Base-by-base conservation (phyloP, 2,888 invertebrate species). In the Nomada fabriciana region DNA sequence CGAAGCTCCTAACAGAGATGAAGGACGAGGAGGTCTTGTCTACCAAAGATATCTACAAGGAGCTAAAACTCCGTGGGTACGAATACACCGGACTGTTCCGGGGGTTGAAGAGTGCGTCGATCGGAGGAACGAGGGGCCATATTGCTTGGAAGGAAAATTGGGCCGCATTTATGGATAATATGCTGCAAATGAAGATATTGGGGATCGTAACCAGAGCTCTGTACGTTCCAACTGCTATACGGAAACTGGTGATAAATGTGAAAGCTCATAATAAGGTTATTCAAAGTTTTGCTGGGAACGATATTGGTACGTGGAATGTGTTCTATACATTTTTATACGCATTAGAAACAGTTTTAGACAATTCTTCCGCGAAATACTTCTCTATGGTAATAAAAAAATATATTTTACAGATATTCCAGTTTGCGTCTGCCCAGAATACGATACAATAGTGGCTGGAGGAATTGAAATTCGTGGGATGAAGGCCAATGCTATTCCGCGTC, bases 81-180 rank as follows among this genome's bases (percentile, higher is more conserved):
- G 93, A 95, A 59, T 96, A 96, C 87, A 91, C 92, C 3, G 95
- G 94, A 1, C 61, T 93, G 0, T 96, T 95, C 90, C 93, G 94
- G 80, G 95, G 95, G 15, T 91, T 96, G 4, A 88, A 93, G 7
- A 93, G 94, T 29, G 91, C 94, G 0, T 94, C 95, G 67, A 93
- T 94, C 65, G 89, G 91, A 72, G 95, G 94, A 0, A 84, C 76
- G 0, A 90, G 88, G 7, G 95, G 94, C 7, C 91, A 85, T 25
- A 87, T 95, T 13, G 76, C 86, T 10, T 97, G 96, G 96, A 93
- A 92, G 18, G 95, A 95, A 77, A 96, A 96, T 89, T 97, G 96
- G 96, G 95, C 96, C 4, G 95, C 96, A 0, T 97, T 96, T 91
- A 94, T 97, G 92, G 97, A 97, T 89, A 96, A 95, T 18, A 95